Conservation (phyloP, 1,140 invertebrate genomes). For the Caenorhabditis brenneri region DNA sequence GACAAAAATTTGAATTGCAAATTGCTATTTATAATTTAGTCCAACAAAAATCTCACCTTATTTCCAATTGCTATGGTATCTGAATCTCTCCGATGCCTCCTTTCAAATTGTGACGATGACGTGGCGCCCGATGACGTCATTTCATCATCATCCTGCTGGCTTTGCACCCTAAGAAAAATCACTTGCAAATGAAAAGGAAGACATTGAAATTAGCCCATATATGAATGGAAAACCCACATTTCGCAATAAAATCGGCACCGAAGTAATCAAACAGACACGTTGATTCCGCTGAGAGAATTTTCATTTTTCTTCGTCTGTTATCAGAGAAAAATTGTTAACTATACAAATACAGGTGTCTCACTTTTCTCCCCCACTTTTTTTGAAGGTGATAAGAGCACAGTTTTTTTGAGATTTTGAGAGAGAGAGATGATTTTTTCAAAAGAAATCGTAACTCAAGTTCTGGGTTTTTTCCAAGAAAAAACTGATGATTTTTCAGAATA, state of each 20-base stretch:
- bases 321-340: not conserved
- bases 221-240: not conserved
- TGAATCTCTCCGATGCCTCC: not conserved
- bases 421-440: not conserved
- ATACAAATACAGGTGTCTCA: too few relatives aligned
- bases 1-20: too few relatives aligned
- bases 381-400: not conserved
- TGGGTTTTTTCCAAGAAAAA: too few relatives aligned
- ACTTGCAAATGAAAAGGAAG: not conserved
- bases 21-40: not conserved
- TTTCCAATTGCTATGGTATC: slow-evolving; percentile 30
- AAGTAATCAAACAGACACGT: not conserved
- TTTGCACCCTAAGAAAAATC: not conserved
- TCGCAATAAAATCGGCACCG: not conserved
- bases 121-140: not conserved
- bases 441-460: not conserved
- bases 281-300: too few relatives aligned
- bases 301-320: not conserved
- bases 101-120: not conserved
- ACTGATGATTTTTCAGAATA: too few relatives aligned
- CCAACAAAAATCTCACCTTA: not conserved
- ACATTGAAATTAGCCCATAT: not conserved
- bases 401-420: not conserved
- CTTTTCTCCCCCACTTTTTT: too few relatives aligned
- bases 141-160: not conserved